Evolutionary conservation across 2,888 invertebrate genomes (phyloP).

Genomic region (Scaptomyza reducta): DNA sequence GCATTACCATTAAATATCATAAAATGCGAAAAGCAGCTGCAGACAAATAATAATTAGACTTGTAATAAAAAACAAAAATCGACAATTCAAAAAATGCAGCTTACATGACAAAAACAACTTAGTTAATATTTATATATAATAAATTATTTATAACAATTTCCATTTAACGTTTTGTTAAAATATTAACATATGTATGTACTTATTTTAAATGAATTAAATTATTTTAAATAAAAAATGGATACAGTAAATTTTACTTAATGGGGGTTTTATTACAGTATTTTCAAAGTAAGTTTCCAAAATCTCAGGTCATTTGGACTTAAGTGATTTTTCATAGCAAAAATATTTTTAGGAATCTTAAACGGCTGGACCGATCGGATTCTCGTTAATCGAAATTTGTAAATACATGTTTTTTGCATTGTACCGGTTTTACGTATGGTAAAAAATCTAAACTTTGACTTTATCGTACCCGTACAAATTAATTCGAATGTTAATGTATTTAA

Average conservation of each 20-base stretch:
- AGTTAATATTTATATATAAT: conserved; percentile 50
- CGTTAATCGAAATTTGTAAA: too few species aligned
- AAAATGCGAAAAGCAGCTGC: conserved; percentile 22
- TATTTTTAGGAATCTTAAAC: too few species aligned
- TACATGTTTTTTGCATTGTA: not conserved
- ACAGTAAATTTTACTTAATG: not conserved
- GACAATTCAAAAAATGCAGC: conserved; percentile 37
- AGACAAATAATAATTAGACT: conserved; percentile 43
- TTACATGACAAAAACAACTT: conserved; percentile 38
- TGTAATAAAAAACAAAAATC: conserved; percentile 39
- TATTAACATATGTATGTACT: conserved; percentile 49
- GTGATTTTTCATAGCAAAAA: too few species aligned
- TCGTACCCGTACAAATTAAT: not conserved
- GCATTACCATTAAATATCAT: conserved; percentile 51
- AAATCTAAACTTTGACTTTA: not conserved
- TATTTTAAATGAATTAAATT: conserved; percentile 56
- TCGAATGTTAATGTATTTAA: not conserved
- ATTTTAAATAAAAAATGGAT: conserved; percentile 47
- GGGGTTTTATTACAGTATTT: too few species aligned
- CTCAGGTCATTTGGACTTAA: too few species aligned
- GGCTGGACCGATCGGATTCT: too few species aligned
- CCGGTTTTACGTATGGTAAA: not conserved
- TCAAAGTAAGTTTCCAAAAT: too few species aligned
- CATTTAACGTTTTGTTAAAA: conserved; percentile 52
- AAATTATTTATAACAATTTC: conserved; percentile 47